Conservation (phyloP, 2,113 vertebrate species). For the Phasianus colchicus region DNA sequence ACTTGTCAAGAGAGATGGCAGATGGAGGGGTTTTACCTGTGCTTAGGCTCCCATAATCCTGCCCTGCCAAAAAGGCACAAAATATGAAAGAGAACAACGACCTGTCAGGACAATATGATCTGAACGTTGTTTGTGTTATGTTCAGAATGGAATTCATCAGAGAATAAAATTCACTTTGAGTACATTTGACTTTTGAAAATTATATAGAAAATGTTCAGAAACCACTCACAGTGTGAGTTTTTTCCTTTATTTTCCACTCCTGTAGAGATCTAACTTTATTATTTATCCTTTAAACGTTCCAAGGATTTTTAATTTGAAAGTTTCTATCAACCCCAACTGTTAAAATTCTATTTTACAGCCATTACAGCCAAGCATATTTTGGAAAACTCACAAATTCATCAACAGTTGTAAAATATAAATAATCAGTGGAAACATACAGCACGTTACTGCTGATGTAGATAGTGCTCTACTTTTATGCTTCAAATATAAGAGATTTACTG, state of each 20-base stretch:
- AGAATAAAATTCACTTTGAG: not conserved
- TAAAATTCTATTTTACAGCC: not conserved
- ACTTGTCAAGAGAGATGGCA: fast-evolving
- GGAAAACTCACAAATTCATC: constrained; percentile 21
- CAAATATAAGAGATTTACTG: constrained; percentile 59
- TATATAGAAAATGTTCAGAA: not conserved
- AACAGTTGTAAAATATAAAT: constrained; percentile 9
- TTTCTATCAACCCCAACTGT: not conserved
- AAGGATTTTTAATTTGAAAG: not conserved
- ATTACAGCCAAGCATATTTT: not conserved
- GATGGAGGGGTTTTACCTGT: not conserved
- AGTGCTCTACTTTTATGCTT: constrained; percentile 33
- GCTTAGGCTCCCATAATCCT: not conserved
- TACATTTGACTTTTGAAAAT: not conserved
- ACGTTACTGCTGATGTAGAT: constrained; percentile 40
- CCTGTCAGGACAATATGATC: not conserved
- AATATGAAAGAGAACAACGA: not conserved
- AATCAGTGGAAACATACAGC: constrained; percentile 15
- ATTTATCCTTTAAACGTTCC: not conserved
- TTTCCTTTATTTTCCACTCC: not conserved
- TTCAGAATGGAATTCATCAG: not conserved
- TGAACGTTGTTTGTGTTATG: not conserved
- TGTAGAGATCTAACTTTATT: not conserved
- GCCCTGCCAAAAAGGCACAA: not conserved
- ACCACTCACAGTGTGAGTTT: not conserved